These are phyloP conservation scores for Bellardia pandia DNA, from an alignment of 2,888 invertebrate species.

Conservation along the genomic window DNA sequence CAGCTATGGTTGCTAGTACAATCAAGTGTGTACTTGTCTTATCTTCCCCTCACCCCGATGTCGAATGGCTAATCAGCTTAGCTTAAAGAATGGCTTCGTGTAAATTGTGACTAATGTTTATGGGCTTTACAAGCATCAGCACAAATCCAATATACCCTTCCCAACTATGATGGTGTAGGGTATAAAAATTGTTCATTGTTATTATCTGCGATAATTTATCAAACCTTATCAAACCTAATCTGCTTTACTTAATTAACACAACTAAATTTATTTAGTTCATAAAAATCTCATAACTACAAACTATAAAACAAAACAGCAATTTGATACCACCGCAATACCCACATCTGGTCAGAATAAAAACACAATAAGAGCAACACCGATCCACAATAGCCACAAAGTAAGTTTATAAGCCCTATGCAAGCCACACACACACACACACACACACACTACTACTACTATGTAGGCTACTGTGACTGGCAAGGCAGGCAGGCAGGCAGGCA, in stretches of 20 bases:
- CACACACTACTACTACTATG: no score
- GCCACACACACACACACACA: not conserved
- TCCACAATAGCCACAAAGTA: not conserved
- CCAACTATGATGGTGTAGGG: no score
- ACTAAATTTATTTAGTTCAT: not conserved
- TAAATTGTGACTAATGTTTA: no score
- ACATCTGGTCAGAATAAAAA: not conserved
- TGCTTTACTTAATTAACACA: slow-evolving; percentile 8
- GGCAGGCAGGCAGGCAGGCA: not conserved
- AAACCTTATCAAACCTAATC: not conserved
- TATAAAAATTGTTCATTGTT: no score
- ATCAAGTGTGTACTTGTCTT: no score
- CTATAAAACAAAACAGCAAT: not conserved
- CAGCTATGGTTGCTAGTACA: no score
- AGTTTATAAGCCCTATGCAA: not conserved
- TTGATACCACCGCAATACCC: not conserved
- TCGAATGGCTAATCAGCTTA: no score
- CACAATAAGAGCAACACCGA: not conserved
- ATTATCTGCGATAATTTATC: slow-evolving; percentile 18
- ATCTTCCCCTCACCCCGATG: no score
- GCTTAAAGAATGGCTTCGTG: no score
- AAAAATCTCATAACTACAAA: slow-evolving; percentile 3
- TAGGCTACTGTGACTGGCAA: not conserved
- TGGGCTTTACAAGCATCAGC: not conserved
- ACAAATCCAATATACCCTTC: no score